Evolutionary conservation across 2,888 invertebrate genomes (phyloP), one percentile per base, ranked within the genome.

Genomic region (Cartodere bifasciata): DNA sequence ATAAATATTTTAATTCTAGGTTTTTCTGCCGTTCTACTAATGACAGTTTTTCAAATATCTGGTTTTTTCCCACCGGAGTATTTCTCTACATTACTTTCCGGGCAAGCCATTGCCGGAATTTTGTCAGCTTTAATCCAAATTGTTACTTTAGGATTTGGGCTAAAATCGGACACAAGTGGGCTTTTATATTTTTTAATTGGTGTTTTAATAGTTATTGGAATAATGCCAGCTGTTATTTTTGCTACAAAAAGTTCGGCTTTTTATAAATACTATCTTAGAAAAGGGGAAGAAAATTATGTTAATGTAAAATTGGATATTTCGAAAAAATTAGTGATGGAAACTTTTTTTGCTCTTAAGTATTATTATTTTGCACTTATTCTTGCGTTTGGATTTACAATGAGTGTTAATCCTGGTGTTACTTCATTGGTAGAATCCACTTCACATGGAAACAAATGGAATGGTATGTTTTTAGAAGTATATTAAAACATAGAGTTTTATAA

Each of bases 51-150:
- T 34, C 42, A 48, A 33, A 31, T 50, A 31, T 43, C 45, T 13
- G 27, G 43, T 1, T 45, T 43, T 34, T 50, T 52, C 27, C 48
- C 50, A 2, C 29, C 41, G 4, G 29, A 35, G 13, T 49, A 49
- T 35, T 39, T 45, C 10, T 37, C 39, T 2, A 44, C 46, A 1
- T 5, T 37, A 4, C 17, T 42, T 4, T 43, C 48, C 1, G 52
- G 50, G 2, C 44, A 46, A 23, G 38, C 46, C 4, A 28, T 52
- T 3, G 48, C 50, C 26, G 52, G 46, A 3, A 40, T 48, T 20
- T 35, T 47, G 5, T 35, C 49, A 3, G 36, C 48, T 9, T 13
- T 45, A 3, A 31, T 46, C 2, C 39, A 42, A 25, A 40, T 42
- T 7, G 14, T 40, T 6, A 28, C 40, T 2, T 16, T 42, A 7